Base-by-base conservation (phyloP, 2,888 invertebrate species). In the Drosophila subquinaria region DNA sequence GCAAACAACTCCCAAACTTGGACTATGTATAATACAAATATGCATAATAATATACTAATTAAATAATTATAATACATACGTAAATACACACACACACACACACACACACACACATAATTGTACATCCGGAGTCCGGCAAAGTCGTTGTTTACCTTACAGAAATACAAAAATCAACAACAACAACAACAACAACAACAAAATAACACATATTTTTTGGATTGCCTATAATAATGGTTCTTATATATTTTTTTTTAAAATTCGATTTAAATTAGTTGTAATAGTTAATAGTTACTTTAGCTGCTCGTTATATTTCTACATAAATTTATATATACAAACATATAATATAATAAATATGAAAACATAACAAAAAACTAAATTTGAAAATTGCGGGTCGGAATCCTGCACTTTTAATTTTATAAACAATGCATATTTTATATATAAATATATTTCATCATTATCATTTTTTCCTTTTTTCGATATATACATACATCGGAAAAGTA, bases 251-350 rank as follows among this genome's bases (percentile, higher is more conserved):
- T 76, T 23, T 23, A 1, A 8, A 50, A 74, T 64, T 77, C 66
- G 70, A 76, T 74, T 61, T 69, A 74, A 77, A 57, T 71, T 77
- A 82, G 65, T 83, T 80, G 45, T 83, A 83, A 87, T 70, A 78
- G 78, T 72, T 87, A 87, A 84, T 81, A 79, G 79, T 79, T 70
- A 78, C 61, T 79, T 76, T 81, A 86, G 71, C 76, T 76, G 70
- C 66, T 83, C 79, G 77, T 77, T 79, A 79, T 56, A 69, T 85
- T 45, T 80, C 77, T 57, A 76, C 51, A 48, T 73, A 43, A 35
- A 57, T 17, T 27, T 40, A 53, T 15, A 51, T 1, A 61, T 38
- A 20, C 17, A 63, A 20, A 60, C 17, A 56, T 42, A 45, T 15
- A 23, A 23, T 23, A 23, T 35, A 17, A 38, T 38, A 48, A 15